A percentile compares a stretch with the other conserved stretches of the same genome.
phyloP scores from a whole-genome alignment of 2,797 vertebrate genomes.

The Chromis chromis region DNA sequence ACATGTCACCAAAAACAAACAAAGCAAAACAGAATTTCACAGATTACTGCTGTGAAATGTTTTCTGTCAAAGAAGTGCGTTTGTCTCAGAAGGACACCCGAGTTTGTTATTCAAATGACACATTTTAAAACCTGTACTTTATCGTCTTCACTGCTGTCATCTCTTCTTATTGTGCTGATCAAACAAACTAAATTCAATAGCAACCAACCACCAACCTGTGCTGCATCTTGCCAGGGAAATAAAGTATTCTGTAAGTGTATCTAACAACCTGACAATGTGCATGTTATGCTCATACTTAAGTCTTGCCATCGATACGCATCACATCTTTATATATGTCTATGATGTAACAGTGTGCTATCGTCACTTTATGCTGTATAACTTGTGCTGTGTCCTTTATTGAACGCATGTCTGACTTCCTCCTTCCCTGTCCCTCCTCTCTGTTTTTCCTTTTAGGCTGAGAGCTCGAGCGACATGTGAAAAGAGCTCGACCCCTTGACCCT shows the following conservation, averaged over 20 bases:
- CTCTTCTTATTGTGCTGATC: conserved; percentile 2
- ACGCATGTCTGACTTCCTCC: background rate
- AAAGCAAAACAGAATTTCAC: background rate
- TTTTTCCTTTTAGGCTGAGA: conserved; percentile 33
- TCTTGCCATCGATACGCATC: background rate
- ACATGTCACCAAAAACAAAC: conserved; percentile 5
- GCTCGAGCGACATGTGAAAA: conserved; percentile 72
- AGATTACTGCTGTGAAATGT: background rate
- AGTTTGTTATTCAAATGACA: conserved; percentile 8
- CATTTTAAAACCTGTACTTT: conserved; percentile 21
- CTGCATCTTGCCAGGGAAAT: background rate
- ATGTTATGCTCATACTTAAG: background rate
- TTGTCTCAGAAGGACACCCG: background rate
- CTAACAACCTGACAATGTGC: background rate
- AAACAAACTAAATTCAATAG: background rate
- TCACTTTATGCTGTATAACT: background rate
- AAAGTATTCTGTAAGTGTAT: background rate
- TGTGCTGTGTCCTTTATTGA: background rate
- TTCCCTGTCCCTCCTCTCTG: background rate
- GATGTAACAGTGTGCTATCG: conserved; percentile 3
- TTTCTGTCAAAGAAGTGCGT: background rate
- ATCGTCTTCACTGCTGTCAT: background rate
- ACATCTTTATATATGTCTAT: background rate
- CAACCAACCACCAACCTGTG: background rate
- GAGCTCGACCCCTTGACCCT: conserved; percentile 42